Conservation (phyloP, 1,140 invertebrate species). For the Euura saliciscinereae region DNA sequence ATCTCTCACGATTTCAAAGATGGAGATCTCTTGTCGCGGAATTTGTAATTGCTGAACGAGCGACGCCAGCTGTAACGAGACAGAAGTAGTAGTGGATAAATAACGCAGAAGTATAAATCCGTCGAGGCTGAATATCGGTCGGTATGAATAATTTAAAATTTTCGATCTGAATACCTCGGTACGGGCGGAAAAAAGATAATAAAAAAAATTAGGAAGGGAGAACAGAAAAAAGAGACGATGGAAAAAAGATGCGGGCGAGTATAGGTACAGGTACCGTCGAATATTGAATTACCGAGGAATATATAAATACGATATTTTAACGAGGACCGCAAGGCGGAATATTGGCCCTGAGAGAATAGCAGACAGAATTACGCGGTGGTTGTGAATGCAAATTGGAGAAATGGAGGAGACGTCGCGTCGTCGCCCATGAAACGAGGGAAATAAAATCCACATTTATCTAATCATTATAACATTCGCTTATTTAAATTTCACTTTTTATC, state of each 20-base stretch:
- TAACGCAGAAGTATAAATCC: not conserved
- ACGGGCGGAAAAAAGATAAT: not conserved
- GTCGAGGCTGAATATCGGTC: not conserved
- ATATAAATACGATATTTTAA: constrained; percentile 5
- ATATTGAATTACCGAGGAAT: constrained; percentile 1
- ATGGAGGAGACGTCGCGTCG: too few species aligned
- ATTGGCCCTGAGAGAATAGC: not conserved
- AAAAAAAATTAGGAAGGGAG: not conserved
- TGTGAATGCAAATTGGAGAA: too few species aligned
- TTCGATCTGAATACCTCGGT: not conserved
- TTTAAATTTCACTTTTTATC: too few species aligned
- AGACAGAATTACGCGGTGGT: too few species aligned
- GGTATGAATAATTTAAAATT: not conserved
- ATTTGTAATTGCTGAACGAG: too few species aligned
- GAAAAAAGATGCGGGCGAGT: not conserved
- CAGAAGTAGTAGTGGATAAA: not conserved
- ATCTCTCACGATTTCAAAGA: too few species aligned
- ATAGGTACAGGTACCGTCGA: not conserved
- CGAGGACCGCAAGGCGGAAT: not conserved
- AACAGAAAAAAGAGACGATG: too few species aligned
- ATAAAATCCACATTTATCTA: too few species aligned
- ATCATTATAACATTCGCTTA: too few species aligned
- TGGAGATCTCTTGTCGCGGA: too few species aligned
- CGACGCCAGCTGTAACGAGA: not conserved
- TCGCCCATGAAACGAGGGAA: too few species aligned